These are phyloP conservation scores for Agelastica alni DNA, from an alignment of 2,888 invertebrate genomes.

Conservation along the genomic window DNA sequence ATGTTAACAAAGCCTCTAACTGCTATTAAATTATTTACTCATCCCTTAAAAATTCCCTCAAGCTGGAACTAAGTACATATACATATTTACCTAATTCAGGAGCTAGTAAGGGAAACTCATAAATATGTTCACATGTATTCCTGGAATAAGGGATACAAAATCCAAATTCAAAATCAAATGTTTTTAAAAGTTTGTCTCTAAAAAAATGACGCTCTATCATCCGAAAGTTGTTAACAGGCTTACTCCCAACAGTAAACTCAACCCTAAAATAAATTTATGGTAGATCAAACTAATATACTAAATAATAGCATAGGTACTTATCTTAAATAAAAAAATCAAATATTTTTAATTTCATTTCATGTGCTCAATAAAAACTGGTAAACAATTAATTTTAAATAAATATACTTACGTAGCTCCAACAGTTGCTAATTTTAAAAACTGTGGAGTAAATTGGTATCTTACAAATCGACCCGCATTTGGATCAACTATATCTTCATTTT, in stretches of 20 bases:
- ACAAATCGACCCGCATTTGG: slow-evolving; percentile 95
- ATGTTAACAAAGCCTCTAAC: too few relatives aligned
- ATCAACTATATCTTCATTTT: slow-evolving; percentile 67
- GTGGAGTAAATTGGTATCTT: slow-evolving; percentile 98
- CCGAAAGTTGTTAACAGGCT: slow-evolving; percentile 91
- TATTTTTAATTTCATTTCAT: too few relatives aligned
- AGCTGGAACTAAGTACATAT: too few relatives aligned
- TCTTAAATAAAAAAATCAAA: too few relatives aligned
- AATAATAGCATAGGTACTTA: too few relatives aligned
- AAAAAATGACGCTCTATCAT: slow-evolving; percentile 99
- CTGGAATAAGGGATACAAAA: slow-evolving; percentile 98
- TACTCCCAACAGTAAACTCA: slow-evolving; percentile 93
- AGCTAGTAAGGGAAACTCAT: slow-evolving; percentile 92
- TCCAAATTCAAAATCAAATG: slow-evolving; percentile 99
- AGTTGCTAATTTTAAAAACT: slow-evolving; percentile 93
- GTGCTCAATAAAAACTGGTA: too few relatives aligned
- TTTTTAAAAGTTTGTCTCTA: slow-evolving; percentile 88
- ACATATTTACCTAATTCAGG: slow-evolving; percentile 86
- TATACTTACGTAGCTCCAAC: slow-evolving; percentile 93
- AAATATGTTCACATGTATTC: slow-evolving; percentile 99
- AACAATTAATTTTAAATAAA: too few relatives aligned
- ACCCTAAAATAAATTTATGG: slow-evolving; percentile 80
- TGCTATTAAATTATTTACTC: too few relatives aligned
- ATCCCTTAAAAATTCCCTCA: too few relatives aligned
- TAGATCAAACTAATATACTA: too few relatives aligned